Base-by-base conservation (phyloP, 2,113 vertebrate species). In the Vulpes ferrilata region DNA sequence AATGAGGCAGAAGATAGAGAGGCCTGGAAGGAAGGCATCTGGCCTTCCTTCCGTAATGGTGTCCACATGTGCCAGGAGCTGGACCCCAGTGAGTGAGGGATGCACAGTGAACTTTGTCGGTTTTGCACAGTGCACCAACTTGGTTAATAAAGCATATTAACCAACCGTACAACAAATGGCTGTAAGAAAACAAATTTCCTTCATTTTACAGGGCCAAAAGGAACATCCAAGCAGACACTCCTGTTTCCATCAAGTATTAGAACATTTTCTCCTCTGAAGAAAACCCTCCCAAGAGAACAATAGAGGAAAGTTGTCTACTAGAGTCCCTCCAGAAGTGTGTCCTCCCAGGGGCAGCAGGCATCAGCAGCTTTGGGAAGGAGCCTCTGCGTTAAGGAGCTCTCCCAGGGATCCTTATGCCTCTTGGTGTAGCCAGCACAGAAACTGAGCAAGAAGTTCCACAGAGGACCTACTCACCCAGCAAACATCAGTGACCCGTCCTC, bases 1-100 rank as follows among this genome's bases (percentile, higher is more conserved):
- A 60, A 88, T 69, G 92, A 91, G 55, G 85, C 8, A 97, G 88
- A 69, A 97, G 85, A 97, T 91, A 97, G 55, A 62, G 60, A 82
- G 62, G 57, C 20, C 57, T 32, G 19, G 6, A 27, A 73, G 78
- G 82, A 94, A 93, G 84, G 59, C 3, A 4, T 48, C 80, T n/a
- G 51, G 88, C 85, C 95, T 43, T 43, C 43, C 43, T 43, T 43
- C 4, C 0, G 3, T 93, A 89, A 95, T 25, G 38, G 35, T 13
- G n/a, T 86, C 57, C 86, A 89, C 62, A 87, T 74, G 67, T 67
- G 91, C n/a, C 30, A 19, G 92, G 88, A 94, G 76, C 53, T 35
- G 27, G 23, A 64, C 69, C 53, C 48, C 57, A n/a, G 90, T 0
- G 11, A 65, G 48, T 19, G 11, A 91, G 51, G 30, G 23, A 13